Evolutionary conservation across 1,140 invertebrate species (phyloP), one percentile per base, ranked within the genome.

Genomic region (Bombus breviceps): DNA sequence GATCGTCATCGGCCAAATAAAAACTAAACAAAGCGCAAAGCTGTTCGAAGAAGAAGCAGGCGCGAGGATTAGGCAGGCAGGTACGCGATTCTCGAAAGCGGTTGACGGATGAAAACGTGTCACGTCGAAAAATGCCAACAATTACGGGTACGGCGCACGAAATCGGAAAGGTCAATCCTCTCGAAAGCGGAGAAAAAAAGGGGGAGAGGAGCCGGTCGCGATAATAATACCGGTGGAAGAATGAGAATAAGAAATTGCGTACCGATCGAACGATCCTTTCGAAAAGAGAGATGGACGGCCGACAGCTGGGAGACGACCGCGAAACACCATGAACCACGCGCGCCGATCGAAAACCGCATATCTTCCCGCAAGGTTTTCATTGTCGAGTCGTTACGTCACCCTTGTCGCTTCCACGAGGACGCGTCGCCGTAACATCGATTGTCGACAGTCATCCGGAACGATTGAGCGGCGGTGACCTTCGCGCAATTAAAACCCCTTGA

Each of bases 401-500:
- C 88, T 92, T 91, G 92, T 91, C 91, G 91, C 90, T 90, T 85
- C 86, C 86, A 87, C 75, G 87, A 83, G 77, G 87, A 78, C 89
- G 82, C 86, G 80, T 92, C 87, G 90, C 90, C 90, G 83, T 88
- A 76, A 83, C 84, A 83, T 77, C 83, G 80, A 89, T 89, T 89
- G 85, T 92, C 90, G 91, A 93, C 92, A 93, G 90, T 91, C 92
- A 91, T 93, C 88, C 86, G 72, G 86, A 77, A 87, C 89, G 90
- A 93, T 93, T 91, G 90, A 93, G 89, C 76, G 84, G 80, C 87
- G 47, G 47, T 53, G 93, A 91, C 94, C 93, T 94, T 94, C 91
- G 92, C 91, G 93, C 92, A 94, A 94, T 95, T 93, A 95, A 94
- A 91, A 92, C 88, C 89, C 89, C 89, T 93, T 94, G 89, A 93